These are phyloP conservation scores for Tangara arthus DNA, from an alignment of 2,797 vertebrate species.

Conservation along the genomic window DNA sequence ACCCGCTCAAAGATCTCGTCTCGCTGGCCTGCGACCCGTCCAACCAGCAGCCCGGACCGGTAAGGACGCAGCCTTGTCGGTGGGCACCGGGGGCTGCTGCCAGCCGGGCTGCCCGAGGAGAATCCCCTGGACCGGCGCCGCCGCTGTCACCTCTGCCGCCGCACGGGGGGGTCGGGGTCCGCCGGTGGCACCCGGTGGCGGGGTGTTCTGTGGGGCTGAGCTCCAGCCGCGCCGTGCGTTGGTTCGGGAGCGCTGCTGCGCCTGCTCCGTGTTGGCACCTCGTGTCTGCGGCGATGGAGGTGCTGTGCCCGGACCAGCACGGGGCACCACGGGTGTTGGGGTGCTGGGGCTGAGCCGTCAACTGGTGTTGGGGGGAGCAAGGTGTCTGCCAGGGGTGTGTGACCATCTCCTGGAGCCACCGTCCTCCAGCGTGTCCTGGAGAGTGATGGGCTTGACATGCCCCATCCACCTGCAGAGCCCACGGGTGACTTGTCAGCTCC, in stretches of 20 bases:
- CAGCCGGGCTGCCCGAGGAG: background rate
- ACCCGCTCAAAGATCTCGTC: constrained; percentile 94
- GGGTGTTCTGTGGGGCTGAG: background rate
- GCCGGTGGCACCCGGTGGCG: fast-evolving
- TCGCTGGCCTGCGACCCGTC: constrained; percentile 94
- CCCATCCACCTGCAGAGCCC: fast-evolving
- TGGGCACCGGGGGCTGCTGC: background rate
- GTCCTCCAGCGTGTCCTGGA: fast-evolving
- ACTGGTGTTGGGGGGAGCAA: fast-evolving
- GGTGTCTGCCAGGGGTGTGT: background rate
- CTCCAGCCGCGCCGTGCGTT: background rate
- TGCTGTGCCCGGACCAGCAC: background rate
- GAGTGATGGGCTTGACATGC: fast-evolving
- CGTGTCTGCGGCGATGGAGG: fast-evolving
- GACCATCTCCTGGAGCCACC: background rate
- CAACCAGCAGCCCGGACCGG: constrained; percentile 89
- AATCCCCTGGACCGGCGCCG: background rate
- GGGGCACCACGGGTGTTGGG: fast-evolving
- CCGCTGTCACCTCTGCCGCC: background rate
- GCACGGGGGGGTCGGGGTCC: background rate
- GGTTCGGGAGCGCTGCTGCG: background rate
- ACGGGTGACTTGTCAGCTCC: background rate
- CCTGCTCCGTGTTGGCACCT: background rate
- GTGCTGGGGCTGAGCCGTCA: background rate
- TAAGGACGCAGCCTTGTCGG: constrained; percentile 70